Percentiles rank a stretch among this genome's conserved stretches.
phyloP scores from a whole-genome alignment of 2,888 invertebrate genomes.

The Melanophora roralis region DNA sequence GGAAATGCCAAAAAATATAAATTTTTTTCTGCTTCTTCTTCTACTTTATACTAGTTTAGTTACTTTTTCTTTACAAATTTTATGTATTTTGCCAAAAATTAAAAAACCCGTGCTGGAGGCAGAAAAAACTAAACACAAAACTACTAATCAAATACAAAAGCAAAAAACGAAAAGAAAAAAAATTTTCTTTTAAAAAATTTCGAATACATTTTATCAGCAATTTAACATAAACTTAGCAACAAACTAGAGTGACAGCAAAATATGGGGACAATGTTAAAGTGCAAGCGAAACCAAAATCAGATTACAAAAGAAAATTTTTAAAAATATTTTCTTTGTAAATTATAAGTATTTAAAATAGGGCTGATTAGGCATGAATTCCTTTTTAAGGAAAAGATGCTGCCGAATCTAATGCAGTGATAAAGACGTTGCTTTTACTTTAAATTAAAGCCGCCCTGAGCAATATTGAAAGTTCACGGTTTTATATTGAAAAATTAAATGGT shows the following conservation, averaged over 20 bases:
- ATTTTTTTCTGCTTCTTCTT: conserved; percentile 18
- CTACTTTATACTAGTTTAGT: too few species aligned
- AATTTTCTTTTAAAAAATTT: background rate
- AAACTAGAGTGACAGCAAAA: background rate
- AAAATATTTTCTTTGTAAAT: background rate
- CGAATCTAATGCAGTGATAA: too few species aligned
- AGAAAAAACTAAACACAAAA: conserved; percentile 18
- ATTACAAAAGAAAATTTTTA: background rate
- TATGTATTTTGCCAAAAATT: conserved; percentile 32
- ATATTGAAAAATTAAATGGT: too few species aligned
- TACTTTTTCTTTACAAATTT: conserved; percentile 1
- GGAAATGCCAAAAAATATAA: conserved; percentile 51
- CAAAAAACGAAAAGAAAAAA: background rate
- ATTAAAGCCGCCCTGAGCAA: too few species aligned
- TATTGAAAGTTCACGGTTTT: too few species aligned
- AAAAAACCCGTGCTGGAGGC: too few species aligned
- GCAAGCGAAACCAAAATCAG: background rate
- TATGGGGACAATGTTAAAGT: background rate
- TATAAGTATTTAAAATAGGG: background rate
- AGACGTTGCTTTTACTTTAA: too few species aligned
- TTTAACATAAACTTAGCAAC: conserved; percentile 10
- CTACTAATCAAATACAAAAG: conserved; percentile 32
- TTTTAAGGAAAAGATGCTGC: too few species aligned
- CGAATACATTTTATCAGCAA: background rate
- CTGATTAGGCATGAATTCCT: background rate